These are phyloP conservation scores for Crossocerus cetratus DNA, from an alignment of 2,888 invertebrate species.

Conservation along the genomic window DNA sequence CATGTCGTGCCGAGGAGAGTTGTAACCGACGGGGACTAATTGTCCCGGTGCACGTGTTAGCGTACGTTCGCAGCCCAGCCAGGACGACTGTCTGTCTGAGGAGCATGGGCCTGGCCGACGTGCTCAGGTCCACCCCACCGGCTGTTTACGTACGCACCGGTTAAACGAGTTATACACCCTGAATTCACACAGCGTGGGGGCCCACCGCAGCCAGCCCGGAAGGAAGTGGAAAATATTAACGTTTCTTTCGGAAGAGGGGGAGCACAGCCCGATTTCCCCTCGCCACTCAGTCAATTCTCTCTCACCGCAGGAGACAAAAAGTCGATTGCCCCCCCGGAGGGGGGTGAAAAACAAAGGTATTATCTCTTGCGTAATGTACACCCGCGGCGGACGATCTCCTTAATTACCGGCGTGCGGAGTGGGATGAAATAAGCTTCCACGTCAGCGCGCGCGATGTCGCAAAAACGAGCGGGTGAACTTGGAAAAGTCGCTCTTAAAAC, in stretches of 20 bases:
- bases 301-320: neutral
- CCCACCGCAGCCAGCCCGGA: conserved; percentile 48
- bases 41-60: conserved; percentile 42
- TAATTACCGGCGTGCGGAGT: neutral
- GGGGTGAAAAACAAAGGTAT: neutral
- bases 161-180: conserved; percentile 48
- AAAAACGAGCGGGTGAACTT: no score
- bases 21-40: conserved; percentile 34
- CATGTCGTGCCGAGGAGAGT: no score
- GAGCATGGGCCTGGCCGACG: conserved; percentile 1
- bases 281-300: neutral
- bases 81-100: neutral
- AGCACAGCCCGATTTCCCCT: neutral
- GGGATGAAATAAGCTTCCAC: neutral
- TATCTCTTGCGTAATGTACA: neutral
- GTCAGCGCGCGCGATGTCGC: neutral
- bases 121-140: conserved; percentile 25
- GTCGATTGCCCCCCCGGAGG: neutral
- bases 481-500: no score
- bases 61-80: conserved; percentile 23
- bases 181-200: conserved; percentile 34
- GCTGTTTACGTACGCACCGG: conserved; percentile 48
- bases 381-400: neutral
- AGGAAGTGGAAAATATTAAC: conserved; percentile 65
- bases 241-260: conserved; percentile 44